Percentiles rank a stretch among this genome's conserved stretches.
Evolutionary conservation across 23 tunicate species (phyloP).

Genomic region (Halocynthia aurantium): DNA sequence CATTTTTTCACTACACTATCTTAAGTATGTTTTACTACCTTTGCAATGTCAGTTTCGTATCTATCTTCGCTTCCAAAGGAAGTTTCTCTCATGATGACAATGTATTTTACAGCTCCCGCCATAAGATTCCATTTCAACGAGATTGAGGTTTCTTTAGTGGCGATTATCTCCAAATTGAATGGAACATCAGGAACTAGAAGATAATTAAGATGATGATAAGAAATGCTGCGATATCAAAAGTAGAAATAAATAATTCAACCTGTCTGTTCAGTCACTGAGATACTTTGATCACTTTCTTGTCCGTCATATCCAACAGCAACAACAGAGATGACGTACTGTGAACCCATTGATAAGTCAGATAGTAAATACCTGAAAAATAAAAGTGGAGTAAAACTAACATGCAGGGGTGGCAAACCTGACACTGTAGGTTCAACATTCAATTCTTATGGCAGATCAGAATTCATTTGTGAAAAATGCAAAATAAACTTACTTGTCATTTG

Average conservation of each 20-base stretch:
- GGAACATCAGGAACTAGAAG: slow-evolving; percentile 1
- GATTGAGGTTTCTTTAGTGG: slow-evolving; percentile 7
- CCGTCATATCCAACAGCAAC: slow-evolving; percentile 15
- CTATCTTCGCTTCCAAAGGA: neutral
- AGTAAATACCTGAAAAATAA: neutral
- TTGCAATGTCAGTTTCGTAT: neutral
- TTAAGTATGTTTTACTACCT: neutral
- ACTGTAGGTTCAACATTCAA: neutral
- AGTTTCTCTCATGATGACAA: slow-evolving; percentile 3
- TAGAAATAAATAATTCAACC: neutral
- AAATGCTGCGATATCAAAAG: neutral
- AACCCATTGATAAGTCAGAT: neutral
- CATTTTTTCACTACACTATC: no score
- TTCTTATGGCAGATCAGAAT: no score
- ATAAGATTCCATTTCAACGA: slow-evolving; percentile 6
- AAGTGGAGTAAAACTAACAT: neutral
- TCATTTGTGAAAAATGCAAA: no score
- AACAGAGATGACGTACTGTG: slow-evolving; percentile 6
- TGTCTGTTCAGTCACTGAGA: slow-evolving; percentile 13
- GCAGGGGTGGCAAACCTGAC: neutral
- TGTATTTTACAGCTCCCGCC: slow-evolving; percentile 4
- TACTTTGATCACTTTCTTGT: slow-evolving; percentile 20
- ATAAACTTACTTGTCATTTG: no score
- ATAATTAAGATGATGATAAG: neutral
- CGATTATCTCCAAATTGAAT: neutral